Evolutionary conservation across 2,888 invertebrate species (phyloP).

Genomic region (Trichopoda pennipes): DNA sequence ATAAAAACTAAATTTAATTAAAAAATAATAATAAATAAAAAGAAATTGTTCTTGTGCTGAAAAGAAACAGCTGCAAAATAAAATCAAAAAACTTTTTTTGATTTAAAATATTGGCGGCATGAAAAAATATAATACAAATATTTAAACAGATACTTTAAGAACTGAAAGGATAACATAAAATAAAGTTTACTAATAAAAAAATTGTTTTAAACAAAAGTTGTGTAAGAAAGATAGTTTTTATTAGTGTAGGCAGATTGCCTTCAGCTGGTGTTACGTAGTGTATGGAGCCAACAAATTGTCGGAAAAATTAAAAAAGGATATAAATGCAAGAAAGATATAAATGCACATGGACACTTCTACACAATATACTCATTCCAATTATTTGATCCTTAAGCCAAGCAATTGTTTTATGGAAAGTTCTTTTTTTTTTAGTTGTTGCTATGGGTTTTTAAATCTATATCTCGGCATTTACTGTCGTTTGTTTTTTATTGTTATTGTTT

Average conservation of each 20-base stretch:
- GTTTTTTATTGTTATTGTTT: neutral
- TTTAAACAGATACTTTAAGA: neutral
- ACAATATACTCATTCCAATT: neutral
- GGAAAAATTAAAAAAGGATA: constrained; percentile 44
- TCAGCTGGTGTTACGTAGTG: constrained; percentile 26
- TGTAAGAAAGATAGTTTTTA: constrained; percentile 17
- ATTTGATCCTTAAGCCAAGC: neutral
- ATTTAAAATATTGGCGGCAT: constrained; percentile 45
- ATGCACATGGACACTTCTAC: neutral
- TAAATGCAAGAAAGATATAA: constrained; percentile 23
- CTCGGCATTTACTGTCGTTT: neutral
- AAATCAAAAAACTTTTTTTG: constrained; percentile 32
- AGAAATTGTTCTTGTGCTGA: constrained; percentile 1
- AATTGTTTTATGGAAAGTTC: neutral
- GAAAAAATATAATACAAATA: constrained; percentile 35
- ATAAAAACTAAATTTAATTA: neutral
- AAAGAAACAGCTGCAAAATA: neutral
- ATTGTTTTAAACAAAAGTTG: constrained; percentile 21
- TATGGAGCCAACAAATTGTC: constrained; percentile 65
- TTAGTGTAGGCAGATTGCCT: constrained; percentile 26
- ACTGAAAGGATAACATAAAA: constrained; percentile 4
- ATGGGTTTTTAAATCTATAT: neutral
- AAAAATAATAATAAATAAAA: constrained; percentile 4
- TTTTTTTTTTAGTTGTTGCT: neutral
- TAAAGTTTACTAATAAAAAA: neutral